phyloP scores from a whole-genome alignment of 2,113 vertebrate species.

The Baryphthengus martii region DNA sequence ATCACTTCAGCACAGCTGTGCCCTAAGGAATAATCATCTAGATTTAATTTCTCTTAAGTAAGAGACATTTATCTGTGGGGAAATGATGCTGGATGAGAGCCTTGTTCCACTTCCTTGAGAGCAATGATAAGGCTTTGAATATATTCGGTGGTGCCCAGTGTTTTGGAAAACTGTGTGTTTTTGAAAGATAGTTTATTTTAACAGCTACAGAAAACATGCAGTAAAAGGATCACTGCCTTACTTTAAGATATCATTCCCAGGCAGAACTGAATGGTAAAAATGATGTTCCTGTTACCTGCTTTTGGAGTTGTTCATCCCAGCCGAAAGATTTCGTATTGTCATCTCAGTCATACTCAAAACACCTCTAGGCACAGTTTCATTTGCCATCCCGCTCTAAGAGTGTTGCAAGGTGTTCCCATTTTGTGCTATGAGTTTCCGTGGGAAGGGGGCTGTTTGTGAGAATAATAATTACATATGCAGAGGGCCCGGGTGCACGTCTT shows the following conservation, averaged over 20 bases:
- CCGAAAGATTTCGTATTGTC: not conserved
- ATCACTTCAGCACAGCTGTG: not conserved
- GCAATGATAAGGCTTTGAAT: not conserved
- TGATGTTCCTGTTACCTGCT: not conserved
- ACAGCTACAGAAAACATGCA: not conserved
- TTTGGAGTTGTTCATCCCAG: not conserved
- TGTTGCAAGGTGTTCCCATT: not conserved
- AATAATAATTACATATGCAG: not conserved
- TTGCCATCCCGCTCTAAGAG: not conserved
- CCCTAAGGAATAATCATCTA: conserved; percentile 13
- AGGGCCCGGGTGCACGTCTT: not conserved
- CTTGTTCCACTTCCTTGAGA: not conserved
- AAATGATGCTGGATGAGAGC: not conserved
- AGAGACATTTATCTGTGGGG: not conserved
- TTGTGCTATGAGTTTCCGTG: not conserved
- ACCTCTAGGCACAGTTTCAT: not conserved
- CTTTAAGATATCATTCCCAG: not conserved
- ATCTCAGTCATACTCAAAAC: not conserved
- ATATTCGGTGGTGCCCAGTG: not conserved
- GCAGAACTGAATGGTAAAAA: not conserved
- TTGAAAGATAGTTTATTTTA: conserved; percentile 5
- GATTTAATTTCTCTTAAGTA: conserved; percentile 33
- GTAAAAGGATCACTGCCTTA: not conserved
- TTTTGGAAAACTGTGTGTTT: not conserved
- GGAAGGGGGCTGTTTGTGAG: not conserved